phyloP scores from a whole-genome alignment of 2,888 invertebrate species.

The Leptarthrus brevirostris region DNA sequence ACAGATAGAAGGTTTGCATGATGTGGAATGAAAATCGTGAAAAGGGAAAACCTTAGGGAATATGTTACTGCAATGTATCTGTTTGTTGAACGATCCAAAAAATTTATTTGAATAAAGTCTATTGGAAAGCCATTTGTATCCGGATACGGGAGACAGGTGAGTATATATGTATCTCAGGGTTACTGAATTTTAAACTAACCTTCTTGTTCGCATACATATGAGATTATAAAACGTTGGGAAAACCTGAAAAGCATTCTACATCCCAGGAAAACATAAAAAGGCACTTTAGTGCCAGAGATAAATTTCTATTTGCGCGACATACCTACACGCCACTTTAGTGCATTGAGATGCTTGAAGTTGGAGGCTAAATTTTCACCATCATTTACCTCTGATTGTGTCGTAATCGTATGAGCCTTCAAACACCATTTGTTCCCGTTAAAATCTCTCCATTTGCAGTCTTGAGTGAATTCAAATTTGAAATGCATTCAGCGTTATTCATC shows the following conservation, averaged over 20 bases:
- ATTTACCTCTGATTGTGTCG: slow-evolving; percentile 42
- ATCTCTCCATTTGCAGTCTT: slow-evolving; percentile 5
- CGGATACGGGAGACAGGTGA: slow-evolving; percentile 1
- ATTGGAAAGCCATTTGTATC: slow-evolving; percentile 42
- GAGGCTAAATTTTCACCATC: slow-evolving; percentile 40
- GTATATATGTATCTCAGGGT: background rate
- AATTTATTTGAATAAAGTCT: slow-evolving; percentile 46
- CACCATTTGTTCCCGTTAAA: slow-evolving; percentile 16
- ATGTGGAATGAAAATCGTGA: slow-evolving; percentile 1
- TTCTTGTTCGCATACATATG: slow-evolving; percentile 3
- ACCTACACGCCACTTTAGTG: slow-evolving; percentile 43
- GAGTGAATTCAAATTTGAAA: slow-evolving; percentile 27
- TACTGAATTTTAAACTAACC: slow-evolving; percentile 17
- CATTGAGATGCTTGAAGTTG: slow-evolving; percentile 24
- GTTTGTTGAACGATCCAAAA: slow-evolving; percentile 45
- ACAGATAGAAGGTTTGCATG: background rate
- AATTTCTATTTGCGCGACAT: slow-evolving; percentile 46
- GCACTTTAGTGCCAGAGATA: slow-evolving; percentile 47
- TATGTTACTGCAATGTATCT: slow-evolving; percentile 43
- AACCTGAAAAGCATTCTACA: slow-evolving; percentile 18
- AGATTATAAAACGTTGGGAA: slow-evolving; percentile 23
- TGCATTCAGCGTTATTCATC: too few relatives aligned
- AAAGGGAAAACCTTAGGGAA: slow-evolving; percentile 26
- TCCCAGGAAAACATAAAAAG: slow-evolving; percentile 44
- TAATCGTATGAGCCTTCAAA: slow-evolving; percentile 27